Evolutionary conservation across 2,888 invertebrate genomes (phyloP).

Genomic region (Neoscelio sp.): DNA sequence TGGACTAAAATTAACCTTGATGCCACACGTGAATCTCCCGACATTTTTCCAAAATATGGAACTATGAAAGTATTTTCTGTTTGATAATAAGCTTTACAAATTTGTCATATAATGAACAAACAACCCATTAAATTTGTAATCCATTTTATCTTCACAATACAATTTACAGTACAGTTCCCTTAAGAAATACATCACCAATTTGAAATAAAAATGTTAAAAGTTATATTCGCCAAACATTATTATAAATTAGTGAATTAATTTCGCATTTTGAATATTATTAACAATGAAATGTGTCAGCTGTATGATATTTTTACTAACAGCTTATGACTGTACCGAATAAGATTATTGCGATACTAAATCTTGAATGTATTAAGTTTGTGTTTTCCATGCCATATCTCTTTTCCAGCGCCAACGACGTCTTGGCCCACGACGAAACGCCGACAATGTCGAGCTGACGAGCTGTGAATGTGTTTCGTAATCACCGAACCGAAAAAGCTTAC

Average conservation of each 20-base stretch:
- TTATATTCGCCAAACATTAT: no score
- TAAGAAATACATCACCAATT: no score
- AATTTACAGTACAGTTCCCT: no score
- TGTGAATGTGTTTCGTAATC: conserved; percentile 44
- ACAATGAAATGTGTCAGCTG: not conserved
- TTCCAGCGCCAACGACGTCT: conserved; percentile 26
- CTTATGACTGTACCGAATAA: conserved; percentile 7
- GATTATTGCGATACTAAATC: conserved; percentile 20
- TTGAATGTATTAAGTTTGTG: conserved; percentile 21
- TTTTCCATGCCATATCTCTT: conserved; percentile 31
- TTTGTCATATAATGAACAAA: no score
- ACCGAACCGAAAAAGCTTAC: conserved; percentile 38
- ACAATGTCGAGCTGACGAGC: conserved; percentile 51
- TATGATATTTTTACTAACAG: not conserved
- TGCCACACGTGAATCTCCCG: no score
- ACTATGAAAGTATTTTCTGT: no score
- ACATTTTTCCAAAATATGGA: no score
- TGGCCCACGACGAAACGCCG: conserved; percentile 26
- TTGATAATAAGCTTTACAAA: no score
- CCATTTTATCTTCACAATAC: no score
- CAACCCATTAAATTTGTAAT: no score
- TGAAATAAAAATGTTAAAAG: no score
- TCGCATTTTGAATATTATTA: not conserved
- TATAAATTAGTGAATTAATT: not conserved
- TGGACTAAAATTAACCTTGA: no score